Base-by-base conservation (phyloP, 2,888 invertebrate species). In the Oscheius onirici region DNA sequence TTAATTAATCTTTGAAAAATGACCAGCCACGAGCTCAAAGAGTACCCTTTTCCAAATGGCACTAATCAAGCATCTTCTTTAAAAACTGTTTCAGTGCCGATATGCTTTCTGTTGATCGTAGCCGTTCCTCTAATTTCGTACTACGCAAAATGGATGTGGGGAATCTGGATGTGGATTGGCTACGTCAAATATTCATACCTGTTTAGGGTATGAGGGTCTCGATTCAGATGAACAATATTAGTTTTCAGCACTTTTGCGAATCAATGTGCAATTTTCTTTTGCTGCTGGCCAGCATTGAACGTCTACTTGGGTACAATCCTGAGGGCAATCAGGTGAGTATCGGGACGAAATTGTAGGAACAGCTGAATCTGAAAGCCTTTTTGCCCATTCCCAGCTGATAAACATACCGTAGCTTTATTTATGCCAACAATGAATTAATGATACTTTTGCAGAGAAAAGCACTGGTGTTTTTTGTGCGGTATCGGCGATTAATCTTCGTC, bases 231-330 rank as follows among this genome's bases (percentile, higher is more conserved):
- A 44, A 15, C 1, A 28, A 26, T 5, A n/a, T 44, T 13, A n/a
- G 15, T 24, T 68, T 80, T 74, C 51, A 82, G 81, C 83, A 83
- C 46, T 78, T 83, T 49, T 78, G 82, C 22, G 61, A 83, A 44
- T 79, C 81, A 11, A 78, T 83, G 26, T 83, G 82, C 51, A 83
- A 83, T 61, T 84, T 83, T 58, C 57, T 83, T 57, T 68, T 83
- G 24, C 83, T 83, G 41, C 67, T 83, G 34, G 83, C 83, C 1
- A 77, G 77, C 51, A 49, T 84, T 41, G 83, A 83, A 67, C 65
- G 83, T 11, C 78, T 76, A 43, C 65, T 84, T 44, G 83, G 84
- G 10, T 82, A 76, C 63, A 65, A 67, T 40, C 61, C 69, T 6
- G 67, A 72, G 24, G 61, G 73, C 13, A 69, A 44, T 44, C 68